Conservation (phyloP, 2,888 invertebrate species). For the Sarcophaga carnaria region DNA sequence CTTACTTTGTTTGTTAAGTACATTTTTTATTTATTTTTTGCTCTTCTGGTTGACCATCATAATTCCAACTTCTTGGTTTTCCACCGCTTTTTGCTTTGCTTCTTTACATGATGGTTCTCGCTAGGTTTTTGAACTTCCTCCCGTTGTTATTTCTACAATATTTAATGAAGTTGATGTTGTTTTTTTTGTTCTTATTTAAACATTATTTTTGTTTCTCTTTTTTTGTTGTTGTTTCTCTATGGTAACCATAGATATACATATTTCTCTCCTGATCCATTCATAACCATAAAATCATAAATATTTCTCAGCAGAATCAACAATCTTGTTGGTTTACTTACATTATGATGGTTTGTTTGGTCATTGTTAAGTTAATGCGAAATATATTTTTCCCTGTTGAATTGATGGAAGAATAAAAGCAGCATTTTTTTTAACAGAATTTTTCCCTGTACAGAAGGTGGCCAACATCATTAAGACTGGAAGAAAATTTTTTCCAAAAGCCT, state of each 20-base stretch:
- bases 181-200: too few relatives aligned
- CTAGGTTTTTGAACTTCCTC: too few relatives aligned
- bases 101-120: too few relatives aligned
- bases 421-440: not conserved
- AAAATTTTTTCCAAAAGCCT: too few relatives aligned
- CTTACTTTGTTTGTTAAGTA: not conserved
- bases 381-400: not conserved
- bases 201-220: not conserved
- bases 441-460: not conserved
- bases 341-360: not conserved
- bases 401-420: not conserved
- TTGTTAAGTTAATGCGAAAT: constrained; percentile 17
- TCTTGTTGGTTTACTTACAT: not conserved
- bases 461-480: not conserved
- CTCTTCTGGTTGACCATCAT: not conserved
- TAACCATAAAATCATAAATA: not conserved
- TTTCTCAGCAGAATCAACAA: not conserved
- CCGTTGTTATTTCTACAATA: too few relatives aligned
- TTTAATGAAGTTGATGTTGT: too few relatives aligned
- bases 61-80: not conserved
- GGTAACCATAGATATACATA: too few relatives aligned
- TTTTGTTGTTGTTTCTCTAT: too few relatives aligned
- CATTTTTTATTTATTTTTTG: not conserved
- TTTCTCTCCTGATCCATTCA: too few relatives aligned
- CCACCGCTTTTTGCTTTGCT: too few relatives aligned